Conservation (phyloP, 2,797 vertebrate genomes). For the Pelobates cultripes region DNA sequence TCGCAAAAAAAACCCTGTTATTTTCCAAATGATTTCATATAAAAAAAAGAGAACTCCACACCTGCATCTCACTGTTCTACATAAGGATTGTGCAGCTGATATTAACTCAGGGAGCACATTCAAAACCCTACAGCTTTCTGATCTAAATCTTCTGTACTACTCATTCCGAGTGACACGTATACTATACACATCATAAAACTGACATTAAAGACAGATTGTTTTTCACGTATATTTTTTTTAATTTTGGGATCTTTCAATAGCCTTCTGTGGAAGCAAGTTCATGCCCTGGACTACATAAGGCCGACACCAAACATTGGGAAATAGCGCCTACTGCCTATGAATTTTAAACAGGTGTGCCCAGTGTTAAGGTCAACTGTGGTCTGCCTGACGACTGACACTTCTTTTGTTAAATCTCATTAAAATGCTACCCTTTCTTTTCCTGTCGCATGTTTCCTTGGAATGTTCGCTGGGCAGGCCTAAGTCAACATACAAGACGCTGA, state of each 20-base stretch:
- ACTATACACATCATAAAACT: background rate
- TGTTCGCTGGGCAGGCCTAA: constrained; percentile 47
- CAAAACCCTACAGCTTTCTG: too few relatives aligned
- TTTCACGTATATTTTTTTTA: too few relatives aligned
- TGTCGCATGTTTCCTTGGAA: constrained; percentile 52
- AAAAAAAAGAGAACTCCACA: too few relatives aligned
- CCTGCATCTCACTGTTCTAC: too few relatives aligned
- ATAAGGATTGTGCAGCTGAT: background rate
- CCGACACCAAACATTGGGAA: constrained; percentile 35
- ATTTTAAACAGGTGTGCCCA: constrained; percentile 51
- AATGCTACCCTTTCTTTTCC: constrained; percentile 50
- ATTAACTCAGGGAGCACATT: too few relatives aligned
- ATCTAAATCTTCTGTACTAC: background rate
- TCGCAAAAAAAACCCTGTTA: too few relatives aligned
- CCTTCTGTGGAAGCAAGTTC: constrained; percentile 7
- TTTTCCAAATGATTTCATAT: too few relatives aligned
- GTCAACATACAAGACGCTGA: constrained; percentile 46
- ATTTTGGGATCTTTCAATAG: background rate
- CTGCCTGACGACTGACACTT: constrained; percentile 43
- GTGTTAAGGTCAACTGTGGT: constrained; percentile 35
- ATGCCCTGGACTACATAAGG: constrained; percentile 20
- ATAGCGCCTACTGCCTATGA: constrained; percentile 31
- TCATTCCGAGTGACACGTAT: background rate
- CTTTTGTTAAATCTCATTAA: constrained; percentile 51
- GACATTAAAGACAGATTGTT: too few relatives aligned